phyloP scores from a whole-genome alignment of 2,888 invertebrate species.

The Stenichneumon culpator region DNA sequence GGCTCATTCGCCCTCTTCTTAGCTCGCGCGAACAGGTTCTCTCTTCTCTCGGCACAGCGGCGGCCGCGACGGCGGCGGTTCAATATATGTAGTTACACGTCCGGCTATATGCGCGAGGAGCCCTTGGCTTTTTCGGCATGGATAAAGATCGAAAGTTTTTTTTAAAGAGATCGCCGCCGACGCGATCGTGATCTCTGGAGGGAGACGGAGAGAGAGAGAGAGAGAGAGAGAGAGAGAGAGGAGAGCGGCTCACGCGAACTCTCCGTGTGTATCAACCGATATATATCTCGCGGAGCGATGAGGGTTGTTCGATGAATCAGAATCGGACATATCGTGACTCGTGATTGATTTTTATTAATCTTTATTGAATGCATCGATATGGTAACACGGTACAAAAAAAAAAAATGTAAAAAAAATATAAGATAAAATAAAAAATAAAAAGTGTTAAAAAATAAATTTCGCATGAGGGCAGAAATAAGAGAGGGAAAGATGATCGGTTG shows the following conservation, averaged over 20 bases:
- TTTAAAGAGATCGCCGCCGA: conserved; percentile 48
- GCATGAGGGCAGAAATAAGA: conserved; percentile 55
- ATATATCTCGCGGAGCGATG: neutral
- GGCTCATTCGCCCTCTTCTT: conserved; percentile 59
- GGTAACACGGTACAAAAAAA: conserved; percentile 1
- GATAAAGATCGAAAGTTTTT: conserved; percentile 59
- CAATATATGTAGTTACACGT: conserved; percentile 13
- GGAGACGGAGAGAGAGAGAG: neutral
- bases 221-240: too few species aligned
- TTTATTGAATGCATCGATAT: conserved; percentile 33
- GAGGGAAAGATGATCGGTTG: conserved; percentile 69
- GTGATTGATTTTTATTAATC: conserved; percentile 60
- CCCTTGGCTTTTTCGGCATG: conserved; percentile 42
- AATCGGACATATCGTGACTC: conserved; percentile 17
- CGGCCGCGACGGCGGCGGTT: conserved; percentile 11
- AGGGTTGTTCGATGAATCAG: conserved; percentile 20
- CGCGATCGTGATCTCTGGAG: conserved; percentile 6
- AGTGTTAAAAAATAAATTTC: conserved; percentile 38
- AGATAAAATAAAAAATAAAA: conserved; percentile 1
- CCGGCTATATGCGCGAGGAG: conserved; percentile 1
- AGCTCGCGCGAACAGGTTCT: conserved; percentile 74
- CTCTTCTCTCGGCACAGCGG: conserved; percentile 47
- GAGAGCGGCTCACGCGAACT: neutral
- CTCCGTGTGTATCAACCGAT: conserved; percentile 2
- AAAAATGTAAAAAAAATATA: too few species aligned